Evolutionary conservation across 2,888 invertebrate species (phyloP).

Genomic region (Cyclophora punctaria): DNA sequence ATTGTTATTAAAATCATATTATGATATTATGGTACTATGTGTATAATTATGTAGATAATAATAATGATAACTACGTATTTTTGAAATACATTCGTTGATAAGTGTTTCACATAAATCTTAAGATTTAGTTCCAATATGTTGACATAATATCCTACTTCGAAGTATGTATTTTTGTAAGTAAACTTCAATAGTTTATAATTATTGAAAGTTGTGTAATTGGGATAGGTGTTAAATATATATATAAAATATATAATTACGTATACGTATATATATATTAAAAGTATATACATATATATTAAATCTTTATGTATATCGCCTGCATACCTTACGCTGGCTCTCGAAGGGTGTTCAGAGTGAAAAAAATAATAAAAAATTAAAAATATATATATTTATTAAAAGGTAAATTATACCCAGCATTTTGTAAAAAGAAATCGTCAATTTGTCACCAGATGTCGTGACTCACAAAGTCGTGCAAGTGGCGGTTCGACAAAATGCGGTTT

Average conservation of each 20-base stretch:
- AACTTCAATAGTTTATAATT: neutral
- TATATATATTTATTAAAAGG: no score
- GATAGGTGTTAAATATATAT: constrained; percentile 1
- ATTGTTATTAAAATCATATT: neutral
- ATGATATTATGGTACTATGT: no score
- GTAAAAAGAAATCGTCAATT: no score
- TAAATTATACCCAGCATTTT: no score
- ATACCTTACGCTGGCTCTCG: constrained; percentile 45
- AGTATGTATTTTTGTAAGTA: neutral
- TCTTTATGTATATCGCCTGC: constrained; percentile 38
- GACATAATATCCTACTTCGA: no score
- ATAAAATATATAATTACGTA: constrained; percentile 1
- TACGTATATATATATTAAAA: constrained; percentile 28
- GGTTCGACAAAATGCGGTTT: no score
- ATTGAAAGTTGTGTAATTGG: neutral
- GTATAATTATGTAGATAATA: no score
- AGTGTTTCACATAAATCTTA: neutral
- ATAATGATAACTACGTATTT: constrained; percentile 12
- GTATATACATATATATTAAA: constrained; percentile 28
- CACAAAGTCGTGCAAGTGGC: no score
- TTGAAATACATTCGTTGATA: constrained; percentile 21
- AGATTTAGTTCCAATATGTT: no score
- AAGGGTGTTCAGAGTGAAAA: constrained; percentile 23
- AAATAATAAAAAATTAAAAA: no score
- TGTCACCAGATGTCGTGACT: no score